phyloP scores from a whole-genome alignment of 2,113 vertebrate genomes.

The Leuciscus idus region DNA sequence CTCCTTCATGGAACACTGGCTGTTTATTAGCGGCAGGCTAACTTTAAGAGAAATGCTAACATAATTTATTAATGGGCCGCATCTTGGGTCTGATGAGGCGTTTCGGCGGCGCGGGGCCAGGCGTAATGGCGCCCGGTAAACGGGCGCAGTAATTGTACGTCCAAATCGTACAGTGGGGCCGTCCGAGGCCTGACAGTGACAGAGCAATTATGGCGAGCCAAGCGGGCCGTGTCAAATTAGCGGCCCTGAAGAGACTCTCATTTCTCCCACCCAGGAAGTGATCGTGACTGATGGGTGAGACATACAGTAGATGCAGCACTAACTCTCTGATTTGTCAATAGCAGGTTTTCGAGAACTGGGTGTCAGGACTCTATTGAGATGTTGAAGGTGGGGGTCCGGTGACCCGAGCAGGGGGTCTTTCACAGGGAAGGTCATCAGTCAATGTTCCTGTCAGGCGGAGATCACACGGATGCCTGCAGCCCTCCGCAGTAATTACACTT shows the following conservation, averaged over 20 bases:
- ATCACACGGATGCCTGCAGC: conserved; percentile 88
- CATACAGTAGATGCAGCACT: conserved; percentile 76
- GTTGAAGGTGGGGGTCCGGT: conserved; percentile 81
- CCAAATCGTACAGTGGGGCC: conserved; percentile 92
- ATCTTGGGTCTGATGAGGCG: conserved; percentile 99
- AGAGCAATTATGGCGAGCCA: conserved; percentile 99
- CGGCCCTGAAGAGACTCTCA: conserved; percentile 68
- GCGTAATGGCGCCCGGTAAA: conserved; percentile 98
- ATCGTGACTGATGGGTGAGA: conserved; percentile 94
- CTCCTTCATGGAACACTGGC: conserved; percentile 99
- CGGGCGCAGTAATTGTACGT: conserved; percentile 96
- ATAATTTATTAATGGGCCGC: conserved; percentile 99
- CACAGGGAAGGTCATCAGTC: conserved; percentile 97
- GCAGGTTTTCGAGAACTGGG: conserved; percentile 85
- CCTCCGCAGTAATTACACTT: conserved; percentile 97
- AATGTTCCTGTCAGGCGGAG: conserved; percentile 90
- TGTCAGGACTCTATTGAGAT: conserved; percentile 92
- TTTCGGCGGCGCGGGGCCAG: conserved; percentile 88
- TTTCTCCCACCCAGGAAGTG: conserved; percentile 74
- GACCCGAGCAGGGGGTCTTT: conserved; percentile 84
- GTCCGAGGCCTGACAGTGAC: conserved; percentile 93
- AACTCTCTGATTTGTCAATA: conserved; percentile 94
- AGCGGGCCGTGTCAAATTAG: conserved; percentile 99
- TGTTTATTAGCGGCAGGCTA: conserved; percentile 99
- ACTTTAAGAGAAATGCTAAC: conserved; percentile 99